phyloP scores from a whole-genome alignment of 2,113 vertebrate genomes.

The Nanorana parkeri region DNA sequence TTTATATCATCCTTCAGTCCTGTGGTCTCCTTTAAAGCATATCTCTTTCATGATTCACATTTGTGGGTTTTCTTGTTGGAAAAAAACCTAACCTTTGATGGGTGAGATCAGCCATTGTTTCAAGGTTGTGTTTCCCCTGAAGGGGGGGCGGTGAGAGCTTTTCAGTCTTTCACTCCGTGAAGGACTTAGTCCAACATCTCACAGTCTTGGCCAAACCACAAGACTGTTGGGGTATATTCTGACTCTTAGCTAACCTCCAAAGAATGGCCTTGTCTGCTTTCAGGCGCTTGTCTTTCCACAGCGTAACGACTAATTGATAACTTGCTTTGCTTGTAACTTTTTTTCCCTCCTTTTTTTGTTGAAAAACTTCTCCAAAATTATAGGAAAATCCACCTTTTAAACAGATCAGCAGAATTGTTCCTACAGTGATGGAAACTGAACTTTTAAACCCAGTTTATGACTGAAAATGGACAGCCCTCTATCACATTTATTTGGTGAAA shows the following conservation, averaged over 20 bases:
- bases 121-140: neutral
- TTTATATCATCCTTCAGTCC: neutral
- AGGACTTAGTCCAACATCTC: conserved; percentile 56
- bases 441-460: conserved; percentile 21
- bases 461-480: neutral
- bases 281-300: conserved; percentile 54
- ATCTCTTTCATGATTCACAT: conserved; percentile 13
- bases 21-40: neutral
- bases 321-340: conserved; percentile 51
- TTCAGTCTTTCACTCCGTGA: conserved; percentile 29
- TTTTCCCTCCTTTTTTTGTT: conserved; percentile 42
- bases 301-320: conserved; percentile 64
- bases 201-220: conserved; percentile 60
- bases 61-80: neutral
- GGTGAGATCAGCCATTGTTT: conserved; percentile 5
- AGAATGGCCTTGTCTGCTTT: conserved; percentile 65
- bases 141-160: neutral
- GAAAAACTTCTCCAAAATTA: conserved; percentile 43
- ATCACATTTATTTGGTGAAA: neutral
- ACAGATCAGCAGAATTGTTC: conserved; percentile 39
- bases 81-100: conserved; percentile 26
- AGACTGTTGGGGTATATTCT: conserved; percentile 61
- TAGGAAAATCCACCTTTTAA: conserved; percentile 62
- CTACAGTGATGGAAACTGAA: conserved; percentile 25
- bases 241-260: conserved; percentile 61